These are phyloP conservation scores for Amphipoea oculea DNA, from an alignment of 2,888 invertebrate genomes.

Conservation along the genomic window DNA sequence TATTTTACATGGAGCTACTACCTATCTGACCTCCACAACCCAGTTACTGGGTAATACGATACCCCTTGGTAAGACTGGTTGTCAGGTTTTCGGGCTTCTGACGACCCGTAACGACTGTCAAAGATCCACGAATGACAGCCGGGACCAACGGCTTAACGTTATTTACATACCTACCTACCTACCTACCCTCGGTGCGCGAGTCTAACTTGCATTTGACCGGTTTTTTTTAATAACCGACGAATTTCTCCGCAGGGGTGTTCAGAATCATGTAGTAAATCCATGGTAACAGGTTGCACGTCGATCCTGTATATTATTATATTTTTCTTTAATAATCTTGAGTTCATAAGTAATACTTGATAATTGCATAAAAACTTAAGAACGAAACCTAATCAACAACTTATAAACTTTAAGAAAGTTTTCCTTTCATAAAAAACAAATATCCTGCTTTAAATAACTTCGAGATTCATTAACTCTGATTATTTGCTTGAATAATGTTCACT, in stretches of 20 bases:
- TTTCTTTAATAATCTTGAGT: constrained; percentile 11
- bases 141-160: no score
- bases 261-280: not conserved
- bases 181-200: no score
- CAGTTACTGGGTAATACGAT: no score
- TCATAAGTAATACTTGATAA: constrained; percentile 23
- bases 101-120: no score
- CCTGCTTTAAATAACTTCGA: constrained; percentile 18
- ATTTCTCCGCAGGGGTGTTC: not conserved
- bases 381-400: constrained; percentile 23
- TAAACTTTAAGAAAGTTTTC: constrained; percentile 15
- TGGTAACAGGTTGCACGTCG: not conserved
- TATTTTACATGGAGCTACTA: no score
- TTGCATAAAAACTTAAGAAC: constrained; percentile 29
- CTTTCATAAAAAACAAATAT: constrained; percentile 47
- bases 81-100: no score
- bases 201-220: no score
- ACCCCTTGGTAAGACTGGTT: no score
- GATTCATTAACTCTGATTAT: constrained; percentile 16
- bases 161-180: no score
- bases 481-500: constrained; percentile 20
- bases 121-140: no score
- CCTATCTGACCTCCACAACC: no score
- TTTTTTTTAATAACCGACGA: no score
- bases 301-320: not conserved